Base-by-base conservation (phyloP, 2,888 invertebrate genomes). In the Papilio demoleus region DNA sequence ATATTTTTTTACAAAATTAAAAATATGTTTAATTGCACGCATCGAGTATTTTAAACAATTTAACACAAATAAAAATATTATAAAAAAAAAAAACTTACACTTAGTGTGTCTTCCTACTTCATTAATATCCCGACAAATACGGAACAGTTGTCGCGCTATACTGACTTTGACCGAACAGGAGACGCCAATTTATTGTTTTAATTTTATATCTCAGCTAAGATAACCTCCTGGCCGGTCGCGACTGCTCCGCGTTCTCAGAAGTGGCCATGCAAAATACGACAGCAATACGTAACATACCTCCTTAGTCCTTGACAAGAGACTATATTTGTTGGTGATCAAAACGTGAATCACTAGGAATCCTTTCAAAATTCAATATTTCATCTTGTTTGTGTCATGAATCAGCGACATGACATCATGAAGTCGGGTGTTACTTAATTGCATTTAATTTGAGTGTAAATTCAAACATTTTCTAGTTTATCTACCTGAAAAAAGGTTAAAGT, bases 221-320 rank as follows among this genome's bases (percentile, higher is more conserved):
- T 92, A 92, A 92, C 90, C 91, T 81, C 74, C 75, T 77, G 83
- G 75, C 83, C 77, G 80, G 83, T 82, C 84, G 82, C 83, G 83
- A 85, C 78, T 82, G 84, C 84, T 84, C 78, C 77, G 76, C 81
- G 81, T 91, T 92, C 91, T 85, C 77, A 88, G 91, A 92, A 92
- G 70, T 71, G 72, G 74, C 73, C 78, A 77, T 81, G 84, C 84
- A 86, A 84, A 86, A 85, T 85, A 85, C 73, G 31, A 31, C 31
- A 31, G 31, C 31, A 22, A 66, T 58, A 66, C 56, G 58, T 53
- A 66, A 70, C 67, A 61, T 60, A 63, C 65, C 73, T 70, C 71
- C 65, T 53, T 74, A 79, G 81, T 73, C 78, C 81, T 83, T 82
- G 82, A 78, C 74, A 74, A 63, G 70, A 85, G 74, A 76, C 78